Percentiles rank a stretch among this genome's conserved stretches.
phyloP scores from a whole-genome alignment of 2,888 invertebrate genomes.

The Tenodera sinensis region DNA sequence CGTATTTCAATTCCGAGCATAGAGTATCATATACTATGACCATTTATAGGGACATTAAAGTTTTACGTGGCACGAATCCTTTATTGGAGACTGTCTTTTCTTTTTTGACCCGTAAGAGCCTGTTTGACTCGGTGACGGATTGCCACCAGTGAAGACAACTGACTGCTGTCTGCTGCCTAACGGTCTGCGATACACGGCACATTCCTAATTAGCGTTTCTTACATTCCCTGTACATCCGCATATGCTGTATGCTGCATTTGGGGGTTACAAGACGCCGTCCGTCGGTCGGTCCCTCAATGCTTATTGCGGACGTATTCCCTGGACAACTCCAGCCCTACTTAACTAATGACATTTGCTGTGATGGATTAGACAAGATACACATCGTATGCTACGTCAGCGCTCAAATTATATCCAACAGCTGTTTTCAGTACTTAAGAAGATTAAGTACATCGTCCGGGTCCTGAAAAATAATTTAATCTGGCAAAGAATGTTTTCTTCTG shows the following conservation, averaged over 20 bases:
- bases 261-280: too few species aligned
- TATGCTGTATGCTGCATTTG: neutral
- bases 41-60: neutral
- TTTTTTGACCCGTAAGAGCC: neutral
- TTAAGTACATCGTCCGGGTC: too few species aligned
- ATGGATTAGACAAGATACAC: too few species aligned
- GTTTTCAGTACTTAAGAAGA: too few species aligned
- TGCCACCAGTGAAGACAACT: neutral
- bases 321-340: too few species aligned
- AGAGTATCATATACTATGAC: neutral
- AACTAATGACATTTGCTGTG: too few species aligned
- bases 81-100: neutral
- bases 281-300: too few species aligned
- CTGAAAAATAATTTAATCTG: too few species aligned
- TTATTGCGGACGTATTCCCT: too few species aligned
- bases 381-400: too few species aligned
- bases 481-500: too few species aligned
- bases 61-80: neutral
- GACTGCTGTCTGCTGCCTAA: neutral
- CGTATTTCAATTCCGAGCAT: neutral
- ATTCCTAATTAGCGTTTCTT: neutral
- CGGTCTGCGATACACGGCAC: neutral
- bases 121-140: neutral
- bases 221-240: neutral
- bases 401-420: too few species aligned